Percentiles rank a stretch among this genome's conserved stretches.
Evolutionary conservation across 2,888 invertebrate genomes (phyloP).

Genomic region (Cephus sareptanus): DNA sequence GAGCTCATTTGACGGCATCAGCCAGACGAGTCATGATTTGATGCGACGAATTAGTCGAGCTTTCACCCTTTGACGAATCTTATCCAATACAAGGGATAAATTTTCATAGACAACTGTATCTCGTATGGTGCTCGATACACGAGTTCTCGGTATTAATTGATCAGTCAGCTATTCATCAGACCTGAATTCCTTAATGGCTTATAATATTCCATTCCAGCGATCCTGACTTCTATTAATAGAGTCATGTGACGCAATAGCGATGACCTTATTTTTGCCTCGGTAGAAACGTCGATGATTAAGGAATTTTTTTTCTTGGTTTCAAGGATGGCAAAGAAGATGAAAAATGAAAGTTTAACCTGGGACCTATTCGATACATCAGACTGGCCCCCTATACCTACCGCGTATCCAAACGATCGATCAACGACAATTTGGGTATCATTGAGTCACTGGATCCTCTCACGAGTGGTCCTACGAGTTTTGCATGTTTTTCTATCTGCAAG

Average conservation of each 20-base stretch:
- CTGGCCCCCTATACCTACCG: background rate
- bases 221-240: background rate
- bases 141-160: background rate
- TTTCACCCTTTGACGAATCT: background rate
- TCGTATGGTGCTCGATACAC: background rate
- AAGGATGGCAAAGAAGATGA: background rate
- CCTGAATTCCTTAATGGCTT: background rate
- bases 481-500: background rate
- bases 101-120: background rate
- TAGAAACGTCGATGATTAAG: background rate
- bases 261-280: background rate
- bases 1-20: background rate
- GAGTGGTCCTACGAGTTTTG: background rate
- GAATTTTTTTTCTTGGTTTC: background rate
- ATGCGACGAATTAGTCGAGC: background rate
- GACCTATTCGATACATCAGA: background rate
- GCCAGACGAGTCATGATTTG: background rate
- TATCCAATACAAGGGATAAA: background rate
- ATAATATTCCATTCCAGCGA: background rate
- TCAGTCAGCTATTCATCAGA: background rate
- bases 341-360: background rate
- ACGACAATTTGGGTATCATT: slow-evolving; percentile 3
- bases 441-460: background rate
- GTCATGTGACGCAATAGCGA: background rate
- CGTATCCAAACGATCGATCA: background rate